Base-by-base conservation (phyloP, 1,140 invertebrate species). In the Hormaphis cornu region DNA sequence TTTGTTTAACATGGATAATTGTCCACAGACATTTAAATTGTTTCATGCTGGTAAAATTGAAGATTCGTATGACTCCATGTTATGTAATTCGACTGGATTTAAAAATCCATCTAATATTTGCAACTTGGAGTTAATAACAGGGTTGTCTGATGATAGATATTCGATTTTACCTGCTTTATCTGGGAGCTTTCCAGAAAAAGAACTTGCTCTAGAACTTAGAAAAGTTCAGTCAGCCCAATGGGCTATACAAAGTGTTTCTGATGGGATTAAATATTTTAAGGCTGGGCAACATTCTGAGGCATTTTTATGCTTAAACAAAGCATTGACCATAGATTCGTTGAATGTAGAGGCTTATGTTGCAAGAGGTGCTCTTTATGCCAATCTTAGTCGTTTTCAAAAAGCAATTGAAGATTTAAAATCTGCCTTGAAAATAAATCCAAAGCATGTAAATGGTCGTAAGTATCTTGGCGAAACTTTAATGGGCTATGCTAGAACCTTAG, bases 281-380 rank as follows among this genome's bases (percentile, higher is more conserved):
- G 85, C 86, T 69, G 91, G 91, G 44, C 84, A 90, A 75, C 87
- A 93, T 75, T 85, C 89, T 6, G 93, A 97, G 82, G 94, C 94
- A 44, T 95, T 96, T 80, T 93, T 96, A 77, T 93, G 91, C 76
- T 82, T 97, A 1, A 97, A 96, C 79, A 93, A 93, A 80, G 93
- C 93, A 2, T 80, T 97, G 2, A 89, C 86, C 76, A 94, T 97
- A 74, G 94, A 97, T 82, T 86, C 89, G 9, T 83, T 87, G 72
- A 97, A 96, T 82, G 91, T 96, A 1, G 95, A 97, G 81, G 95
- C 92, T 52, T 80, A 95, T 48, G 93, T 96, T 1, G 94, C 94
- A 12, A 83, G 93, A 77, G 94, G 93, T 73, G 93, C 93, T 52
- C 79, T 97, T 77, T 95, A 92, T 80, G 94, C 93, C 12, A 96